Base-by-base conservation (phyloP, 2,113 vertebrate genomes). In the Acanthisitta chloris region DNA sequence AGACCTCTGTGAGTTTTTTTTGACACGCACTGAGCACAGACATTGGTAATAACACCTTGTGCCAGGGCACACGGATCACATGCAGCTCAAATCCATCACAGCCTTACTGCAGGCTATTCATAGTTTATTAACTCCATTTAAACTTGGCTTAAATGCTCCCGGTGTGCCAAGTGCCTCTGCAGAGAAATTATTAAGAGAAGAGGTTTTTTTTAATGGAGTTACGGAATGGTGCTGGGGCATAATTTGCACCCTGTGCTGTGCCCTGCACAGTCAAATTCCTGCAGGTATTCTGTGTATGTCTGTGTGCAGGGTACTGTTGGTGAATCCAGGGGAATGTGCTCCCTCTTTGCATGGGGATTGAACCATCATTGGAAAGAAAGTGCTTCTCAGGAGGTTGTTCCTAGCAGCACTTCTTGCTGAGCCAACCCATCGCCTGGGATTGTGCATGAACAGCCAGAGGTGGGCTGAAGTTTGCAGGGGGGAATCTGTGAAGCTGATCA, bases 61-160 rank as follows among this genome's bases (percentile, higher is more conserved):
- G 5, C 66, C 2, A 0, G 80, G 61, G 67, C 3, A 8, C 0
- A 5, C 4, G 2, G 36, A 74, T 65, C 83, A 38, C 69, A 20
- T 6, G 34, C 45, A 36, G 81, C 86, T 94, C 51, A 5, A 9
- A 86, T 81, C 88, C 23, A 43, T 90, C 92, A 25, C 48, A 58
- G 70, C 67, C 67, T 90, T 80, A 8, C 88, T 83, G 88, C 67
- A 72, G 76, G 64, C 67, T 89, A 48, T 89, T 86, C 91, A 86
- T 89, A 84, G 77, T 94, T 97, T 92, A 94, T 94, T 84, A 96
- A 91, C 86, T 94, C 81, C 31, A 8, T 79, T 91, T 91, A 89
- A 92, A 94, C 91, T 94, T 83, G 71, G 31, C 38, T 33, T 74
- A 80, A 94, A 66, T 36, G 64, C 65, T 84, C 72, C 83, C 29